Evolutionary conservation across 1,140 invertebrate species (phyloP), one percentile per base, ranked within the genome.

Genomic region (Drosophila asahinai): DNA sequence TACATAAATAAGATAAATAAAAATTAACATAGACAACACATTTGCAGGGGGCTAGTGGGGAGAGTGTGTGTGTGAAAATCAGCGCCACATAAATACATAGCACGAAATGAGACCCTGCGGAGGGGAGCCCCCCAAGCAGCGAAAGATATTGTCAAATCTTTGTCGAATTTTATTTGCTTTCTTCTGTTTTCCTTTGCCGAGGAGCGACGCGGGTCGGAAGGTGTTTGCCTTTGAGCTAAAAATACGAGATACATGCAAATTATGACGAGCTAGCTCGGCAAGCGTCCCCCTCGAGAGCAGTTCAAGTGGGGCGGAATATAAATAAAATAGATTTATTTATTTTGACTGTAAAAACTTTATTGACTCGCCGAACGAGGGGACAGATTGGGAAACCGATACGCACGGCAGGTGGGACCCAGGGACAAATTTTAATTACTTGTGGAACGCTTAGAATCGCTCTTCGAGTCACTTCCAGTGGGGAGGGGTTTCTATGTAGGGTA

Each of bases 1-100:
- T 71, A 65, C 78, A 84, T 86, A 84, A 84, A 86, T 81, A 84
- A 84, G 80, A 84, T 84, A 84, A 84, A 84, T 86, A 86, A 65
- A 84, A 84, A 86, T 84, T 86, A 84, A 81, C 82, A 84, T 86
- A 81, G 82, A 81, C 77, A 84, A 84, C 77, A 72, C 47, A 83
- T 77, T 33, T 42, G 19, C 25, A 25, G 36, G 15, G 14, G 47
- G 27, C 12, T 22, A 38, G 9, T 11, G 14, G 27, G 11, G 5
- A 45, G 40, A 12, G 42, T 25, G 12, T 61, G 38, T 72, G 54
- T 73, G 70, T 73, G 70, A 74, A 74, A 66, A 66, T 52, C 71
- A 49, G 64, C 71, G 64, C 61, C 62, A 79, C 57, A 83, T 68
- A 83, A 80, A 83, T 80, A 84, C 66, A 65, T 71, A 80, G 64